Percentiles rank a stretch among this genome's conserved stretches.
phyloP scores from a whole-genome alignment of 2,113 vertebrate species.

The Brienomyrus longianalis region DNA sequence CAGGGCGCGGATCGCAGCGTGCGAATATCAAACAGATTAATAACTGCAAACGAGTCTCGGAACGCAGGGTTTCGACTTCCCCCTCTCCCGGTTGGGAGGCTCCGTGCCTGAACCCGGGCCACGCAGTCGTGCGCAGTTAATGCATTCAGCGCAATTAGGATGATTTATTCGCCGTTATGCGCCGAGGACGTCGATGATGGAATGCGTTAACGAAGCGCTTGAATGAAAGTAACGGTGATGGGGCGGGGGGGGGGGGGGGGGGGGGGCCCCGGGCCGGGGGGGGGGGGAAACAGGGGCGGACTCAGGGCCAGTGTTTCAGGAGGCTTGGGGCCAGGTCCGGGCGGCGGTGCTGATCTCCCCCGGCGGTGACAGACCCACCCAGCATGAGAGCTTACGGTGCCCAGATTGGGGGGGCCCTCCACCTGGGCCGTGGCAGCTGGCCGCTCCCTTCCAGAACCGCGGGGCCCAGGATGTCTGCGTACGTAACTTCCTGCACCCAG shows the following conservation, averaged over 20 bases:
- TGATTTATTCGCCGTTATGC: slow-evolving; percentile 23
- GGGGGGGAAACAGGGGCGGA: background rate
- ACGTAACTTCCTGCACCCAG: slow-evolving; percentile 34
- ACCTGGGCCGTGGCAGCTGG: slow-evolving; percentile 36
- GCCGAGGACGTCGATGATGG: slow-evolving; percentile 13
- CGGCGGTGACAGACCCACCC: slow-evolving; percentile 34
- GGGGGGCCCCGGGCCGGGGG: no score
- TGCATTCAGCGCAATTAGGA: slow-evolving; percentile 24
- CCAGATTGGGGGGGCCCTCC: slow-evolving; percentile 14
- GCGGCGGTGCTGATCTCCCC: slow-evolving; percentile 26
- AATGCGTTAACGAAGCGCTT: slow-evolving; percentile 12
- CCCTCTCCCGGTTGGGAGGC: slow-evolving; percentile 7
- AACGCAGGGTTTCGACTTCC: background rate
- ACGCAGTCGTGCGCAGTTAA: slow-evolving; percentile 3
- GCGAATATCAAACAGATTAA: slow-evolving; percentile 19
- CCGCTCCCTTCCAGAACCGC: slow-evolving; percentile 27
- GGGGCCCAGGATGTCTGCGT: slow-evolving; percentile 34
- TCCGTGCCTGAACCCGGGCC: background rate
- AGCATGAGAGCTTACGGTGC: slow-evolving; percentile 25
- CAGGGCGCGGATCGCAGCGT: background rate
- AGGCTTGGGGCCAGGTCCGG: background rate
- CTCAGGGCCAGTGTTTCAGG: background rate
- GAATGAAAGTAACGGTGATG: background rate
- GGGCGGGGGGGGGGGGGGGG: background rate
- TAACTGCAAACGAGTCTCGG: slow-evolving; percentile 5